Percentiles rank a stretch among this genome's conserved stretches.
phyloP scores from a whole-genome alignment of 2,113 vertebrate genomes.

The Nothocercus julius region DNA sequence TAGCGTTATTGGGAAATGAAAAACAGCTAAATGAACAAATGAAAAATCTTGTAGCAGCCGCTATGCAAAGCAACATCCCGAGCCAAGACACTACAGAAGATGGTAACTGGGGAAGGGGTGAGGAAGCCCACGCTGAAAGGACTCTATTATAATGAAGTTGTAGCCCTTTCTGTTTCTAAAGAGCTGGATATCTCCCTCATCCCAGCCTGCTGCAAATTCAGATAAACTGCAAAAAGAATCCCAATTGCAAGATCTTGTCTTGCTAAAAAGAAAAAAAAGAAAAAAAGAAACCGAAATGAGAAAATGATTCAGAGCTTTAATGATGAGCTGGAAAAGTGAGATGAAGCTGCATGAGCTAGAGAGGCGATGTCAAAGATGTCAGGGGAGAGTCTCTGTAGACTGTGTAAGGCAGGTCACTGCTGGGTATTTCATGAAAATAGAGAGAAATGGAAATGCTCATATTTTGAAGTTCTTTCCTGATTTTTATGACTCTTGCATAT shows the following conservation, averaged over 20 bases:
- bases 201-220: conserved; percentile 23
- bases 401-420: background rate
- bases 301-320: conserved; percentile 9
- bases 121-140: background rate
- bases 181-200: background rate
- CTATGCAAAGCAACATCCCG: background rate
- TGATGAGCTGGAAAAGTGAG: background rate
- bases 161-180: background rate
- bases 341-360: background rate
- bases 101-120: background rate
- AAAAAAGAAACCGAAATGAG: background rate
- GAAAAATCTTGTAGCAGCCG: background rate
- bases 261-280: background rate
- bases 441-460: background rate
- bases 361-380: background rate
- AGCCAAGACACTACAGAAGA: background rate
- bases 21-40: background rate
- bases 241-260: background rate
- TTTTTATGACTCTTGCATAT: background rate
- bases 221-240: background rate
- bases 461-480: background rate
- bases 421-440: background rate
- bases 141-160: background rate
- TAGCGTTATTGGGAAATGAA: background rate
- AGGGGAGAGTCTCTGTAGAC: background rate